A percentile compares a stretch with the other conserved stretches of the same genome.
phyloP scores from a whole-genome alignment of 30 jellyfish, hydroid and myxozoan species.

The Catostylus mosaicus region DNA sequence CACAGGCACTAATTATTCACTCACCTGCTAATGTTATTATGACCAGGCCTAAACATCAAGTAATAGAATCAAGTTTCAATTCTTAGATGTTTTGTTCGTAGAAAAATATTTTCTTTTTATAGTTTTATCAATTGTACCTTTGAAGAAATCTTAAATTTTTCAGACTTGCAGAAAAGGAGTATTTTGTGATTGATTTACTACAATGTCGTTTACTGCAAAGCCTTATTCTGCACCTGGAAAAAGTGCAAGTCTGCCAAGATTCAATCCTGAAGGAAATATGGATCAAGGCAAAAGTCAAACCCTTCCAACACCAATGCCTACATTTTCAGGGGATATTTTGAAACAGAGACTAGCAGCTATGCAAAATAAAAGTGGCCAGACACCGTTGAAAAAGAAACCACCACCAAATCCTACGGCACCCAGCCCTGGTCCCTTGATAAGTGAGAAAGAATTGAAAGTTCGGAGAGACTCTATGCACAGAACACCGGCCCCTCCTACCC shows the following conservation, averaged over 20 bases:
- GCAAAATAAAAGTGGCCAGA: neutral
- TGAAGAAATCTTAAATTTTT: too few species aligned
- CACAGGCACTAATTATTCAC: too few species aligned
- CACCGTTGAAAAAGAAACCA: neutral
- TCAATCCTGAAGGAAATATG: neutral
- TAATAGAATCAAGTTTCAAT: too few species aligned
- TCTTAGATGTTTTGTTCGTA: too few species aligned
- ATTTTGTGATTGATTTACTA: too few species aligned
- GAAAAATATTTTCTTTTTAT: too few species aligned
- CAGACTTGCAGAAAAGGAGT: too few species aligned
- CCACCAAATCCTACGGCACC: neutral
- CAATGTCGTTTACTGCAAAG: slow-evolving; percentile 43
- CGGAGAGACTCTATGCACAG: slow-evolving; percentile 52
- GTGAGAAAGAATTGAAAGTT: slow-evolving; percentile 3
- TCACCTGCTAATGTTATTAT: too few species aligned
- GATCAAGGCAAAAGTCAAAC: slow-evolving; percentile 14
- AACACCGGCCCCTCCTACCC: slow-evolving; percentile 66
- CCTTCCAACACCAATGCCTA: slow-evolving; percentile 41
- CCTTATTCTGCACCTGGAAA: slow-evolving; percentile 29
- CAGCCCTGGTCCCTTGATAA: slow-evolving; percentile 21
- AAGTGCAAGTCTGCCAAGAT: slow-evolving; percentile 28
- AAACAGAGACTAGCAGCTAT: slow-evolving; percentile 40
- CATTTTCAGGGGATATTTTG: slow-evolving; percentile 52
- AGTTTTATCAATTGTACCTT: too few species aligned
- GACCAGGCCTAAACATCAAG: too few species aligned